phyloP scores from a whole-genome alignment of 2,797 vertebrate species.

The Denticeps clupeoides region DNA sequence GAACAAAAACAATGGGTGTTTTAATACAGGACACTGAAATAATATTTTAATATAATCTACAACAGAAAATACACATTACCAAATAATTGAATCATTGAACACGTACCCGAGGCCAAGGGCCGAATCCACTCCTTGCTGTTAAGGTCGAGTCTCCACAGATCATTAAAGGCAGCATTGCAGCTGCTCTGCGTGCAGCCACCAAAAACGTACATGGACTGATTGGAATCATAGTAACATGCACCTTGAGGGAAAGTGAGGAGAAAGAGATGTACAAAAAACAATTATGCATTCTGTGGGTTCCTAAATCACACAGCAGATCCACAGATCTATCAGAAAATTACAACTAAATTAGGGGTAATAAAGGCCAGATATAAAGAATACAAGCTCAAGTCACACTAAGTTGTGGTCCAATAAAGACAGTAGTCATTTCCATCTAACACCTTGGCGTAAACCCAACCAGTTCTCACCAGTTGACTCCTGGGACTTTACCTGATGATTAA shows the following conservation, averaged over 20 bases:
- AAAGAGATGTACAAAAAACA: no score
- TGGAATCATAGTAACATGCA: slow-evolving; percentile 92
- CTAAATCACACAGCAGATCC: not conserved
- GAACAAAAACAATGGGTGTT: no score
- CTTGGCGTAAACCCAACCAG: not conserved
- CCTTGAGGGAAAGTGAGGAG: no score
- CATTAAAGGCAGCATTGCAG: slow-evolving; percentile 98
- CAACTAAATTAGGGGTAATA: no score
- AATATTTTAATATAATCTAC: no score
- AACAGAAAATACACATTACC: no score
- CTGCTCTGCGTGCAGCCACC: slow-evolving; percentile 98
- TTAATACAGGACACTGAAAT: no score
- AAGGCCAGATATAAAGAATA: slow-evolving; percentile 4
- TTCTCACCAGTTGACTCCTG: not conserved
- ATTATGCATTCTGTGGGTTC: no score
- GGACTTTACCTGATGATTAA: not conserved
- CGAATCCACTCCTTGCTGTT: slow-evolving; percentile 99
- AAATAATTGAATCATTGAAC: no score
- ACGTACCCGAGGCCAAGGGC: slow-evolving; percentile 87
- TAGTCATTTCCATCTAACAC: not conserved
- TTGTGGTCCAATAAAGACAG: not conserved
- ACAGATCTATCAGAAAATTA: no score
- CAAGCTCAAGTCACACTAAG: not conserved
- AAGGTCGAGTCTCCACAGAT: slow-evolving; percentile 95
- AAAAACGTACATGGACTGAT: slow-evolving; percentile 98